Base-by-base conservation (phyloP, 23 tunicate genomes). In the Trididemnum miniatum region DNA sequence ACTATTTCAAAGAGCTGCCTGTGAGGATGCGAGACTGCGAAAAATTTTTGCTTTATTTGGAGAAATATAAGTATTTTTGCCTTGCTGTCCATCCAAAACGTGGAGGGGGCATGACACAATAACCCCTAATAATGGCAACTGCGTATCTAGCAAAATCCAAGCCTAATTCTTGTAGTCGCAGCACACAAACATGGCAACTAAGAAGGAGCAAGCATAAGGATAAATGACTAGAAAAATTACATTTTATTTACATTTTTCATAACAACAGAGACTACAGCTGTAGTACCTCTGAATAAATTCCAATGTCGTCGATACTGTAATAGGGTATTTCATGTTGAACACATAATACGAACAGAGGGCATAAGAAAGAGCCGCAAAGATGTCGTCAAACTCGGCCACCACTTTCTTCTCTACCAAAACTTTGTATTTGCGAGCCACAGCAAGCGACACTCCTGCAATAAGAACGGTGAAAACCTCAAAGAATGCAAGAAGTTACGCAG, bases 381-480 rank as follows among this genome's bases (percentile, higher is more conserved):
- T 7, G 54, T 44, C 54, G 54, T 44, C 54, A 44, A 44, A 44
- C 9, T 44, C 15, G 54, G 54, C 54, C 54, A 44, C 54, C 54
- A 44, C 54, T 7, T 44, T 44, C 54, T 44, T 44, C 54, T 44
- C 54, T 9, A 44, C 15, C 54, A 44, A 44, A 15, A 44, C 54
- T 44, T 44, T 44, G 54, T 44, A 44, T 15, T 44, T 44, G 54
- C 54, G 9, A 15, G 54, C 54, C 54, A 15, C 54, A 44, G 54
- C 54, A 44, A 44, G 54, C 54, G 54, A 44, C 54, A 44, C 54
- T 44, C 54, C 54, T 44, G 54, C 54, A 44, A 44, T 44, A 44
- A 44, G 54, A 44, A 44, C 54, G 15, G 54, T 44, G 9, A 44
- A 44, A 44, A 44, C 54, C 12, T 44, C 54, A 44, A 44, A 44